Base-by-base conservation (phyloP, 2,113 vertebrate species). In the Larimichthys polyactis region DNA sequence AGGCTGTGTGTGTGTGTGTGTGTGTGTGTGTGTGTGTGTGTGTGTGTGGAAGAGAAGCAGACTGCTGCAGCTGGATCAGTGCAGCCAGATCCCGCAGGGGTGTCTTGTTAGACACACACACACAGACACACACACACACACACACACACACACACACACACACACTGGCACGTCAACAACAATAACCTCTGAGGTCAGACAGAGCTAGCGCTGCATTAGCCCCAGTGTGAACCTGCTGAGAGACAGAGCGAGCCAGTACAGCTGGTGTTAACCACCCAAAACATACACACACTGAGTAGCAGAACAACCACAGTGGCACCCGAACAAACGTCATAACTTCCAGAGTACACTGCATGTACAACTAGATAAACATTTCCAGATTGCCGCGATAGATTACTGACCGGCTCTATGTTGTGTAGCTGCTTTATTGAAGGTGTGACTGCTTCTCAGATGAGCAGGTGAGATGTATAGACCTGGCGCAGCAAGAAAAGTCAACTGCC, bases 161-260 rank as follows among this genome's bases (percentile, higher is more conserved):
- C 24, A 55, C 66, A 80, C 79, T 82, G 84, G 78, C 87, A 87
- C 71, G 40, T 74, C 88, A 88, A 84, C 89, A 90, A 86, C 88
- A 90, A 87, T 90, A 92, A 92, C 92, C 92, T 92, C 92, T 80
- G 85, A 90, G 92, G 92, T 92, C 92, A 87, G 87, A 83, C 73
- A 24, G 87, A 81, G 82, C 87, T 86, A 85, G 87, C 57, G 68
- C 76, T 88, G 87, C 84, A 90, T 92, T 93, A 93, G 92, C 83
- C 90, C 59, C 90, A 75, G 85, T 81, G 79, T 92, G 85, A 92
- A 92, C 90, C 89, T 91, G 90, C 92, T 91, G 90, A 87, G 93
- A 92, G 90, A 85, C 81, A 54, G 85, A 90, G 87, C 58, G n/a
- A 87, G 87, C 84, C 87, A 82, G 84, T 87, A 76, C 91, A 91